phyloP scores from a whole-genome alignment of 2,113 vertebrate species.

The Petrocephalus microphthalmus region DNA sequence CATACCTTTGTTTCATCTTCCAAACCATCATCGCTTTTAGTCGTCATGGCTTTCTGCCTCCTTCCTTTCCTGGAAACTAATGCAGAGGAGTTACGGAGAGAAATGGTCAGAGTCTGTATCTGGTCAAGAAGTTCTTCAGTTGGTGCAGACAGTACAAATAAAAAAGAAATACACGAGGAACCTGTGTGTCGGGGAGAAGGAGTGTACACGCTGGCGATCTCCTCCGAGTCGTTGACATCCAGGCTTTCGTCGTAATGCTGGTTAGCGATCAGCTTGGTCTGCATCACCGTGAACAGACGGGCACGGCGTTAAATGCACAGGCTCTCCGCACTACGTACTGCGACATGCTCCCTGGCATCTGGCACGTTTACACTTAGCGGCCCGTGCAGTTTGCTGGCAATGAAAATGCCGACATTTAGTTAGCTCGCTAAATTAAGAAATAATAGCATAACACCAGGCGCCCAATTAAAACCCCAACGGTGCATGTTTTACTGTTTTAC shows the following conservation, averaged over 20 bases:
- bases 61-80: slow-evolving; percentile 36
- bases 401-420: not conserved
- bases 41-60: slow-evolving; percentile 49
- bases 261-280: slow-evolving; percentile 66
- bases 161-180: slow-evolving; percentile 22
- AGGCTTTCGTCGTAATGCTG: slow-evolving; percentile 84
- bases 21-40: slow-evolving; percentile 63
- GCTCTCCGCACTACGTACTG: not conserved
- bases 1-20: slow-evolving; percentile 52
- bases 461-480: not conserved
- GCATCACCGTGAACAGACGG: not conserved
- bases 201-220: slow-evolving; percentile 63
- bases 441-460: not conserved
- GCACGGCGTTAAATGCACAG: not conserved
- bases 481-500: not conserved
- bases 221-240: slow-evolving; percentile 73
- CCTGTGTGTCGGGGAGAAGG: slow-evolving; percentile 53
- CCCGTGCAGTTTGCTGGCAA: not conserved
- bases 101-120: slow-evolving; percentile 50
- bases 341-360: not conserved
- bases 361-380: not conserved
- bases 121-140: slow-evolving; percentile 49
- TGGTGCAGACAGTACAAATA: not conserved
- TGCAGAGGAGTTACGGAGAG: slow-evolving; percentile 35
- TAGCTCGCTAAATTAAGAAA: not conserved